These are phyloP conservation scores for Trogon surrucura DNA, from an alignment of 2,113 vertebrate species.

Conservation along the genomic window DNA sequence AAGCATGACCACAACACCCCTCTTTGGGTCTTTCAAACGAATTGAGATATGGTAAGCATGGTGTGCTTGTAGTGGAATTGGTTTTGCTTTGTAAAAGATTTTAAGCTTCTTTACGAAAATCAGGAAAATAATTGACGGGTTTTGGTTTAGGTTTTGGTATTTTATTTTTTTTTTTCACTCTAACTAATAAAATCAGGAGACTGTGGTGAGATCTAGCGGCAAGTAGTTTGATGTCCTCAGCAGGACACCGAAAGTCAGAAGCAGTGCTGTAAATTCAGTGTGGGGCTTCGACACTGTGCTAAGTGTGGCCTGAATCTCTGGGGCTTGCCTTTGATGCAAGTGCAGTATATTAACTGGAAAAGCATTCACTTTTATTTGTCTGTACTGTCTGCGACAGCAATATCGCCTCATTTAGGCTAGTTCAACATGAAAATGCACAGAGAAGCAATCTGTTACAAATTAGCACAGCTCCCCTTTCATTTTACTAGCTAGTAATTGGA, in stretches of 20 bases:
- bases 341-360: conserved; percentile 85
- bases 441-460: conserved; percentile 88
- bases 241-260: conserved; percentile 84
- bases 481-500: conserved; percentile 89
- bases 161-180: background rate
- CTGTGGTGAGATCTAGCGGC: conserved; percentile 80
- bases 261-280: conserved; percentile 85
- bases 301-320: conserved; percentile 78
- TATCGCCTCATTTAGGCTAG: conserved; percentile 79
- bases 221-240: conserved; percentile 85
- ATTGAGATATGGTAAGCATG: background rate
- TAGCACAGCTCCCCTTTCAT: conserved; percentile 84
- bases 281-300: conserved; percentile 77
- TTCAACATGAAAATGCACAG: conserved; percentile 80
- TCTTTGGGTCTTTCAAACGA: background rate
- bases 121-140: conserved; percentile 49
- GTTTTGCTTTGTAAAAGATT: background rate
- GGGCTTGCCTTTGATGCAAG: conserved; percentile 87
- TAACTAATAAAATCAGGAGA: conserved; percentile 84
- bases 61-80: background rate
- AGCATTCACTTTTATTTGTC: conserved; percentile 88
- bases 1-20: background rate
- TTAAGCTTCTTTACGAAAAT: conserved; percentile 19
- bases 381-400: conserved; percentile 83
- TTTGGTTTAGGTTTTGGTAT: background rate